Base-by-base conservation (phyloP, 2,888 invertebrate species). In the Mythimna lalbum region DNA sequence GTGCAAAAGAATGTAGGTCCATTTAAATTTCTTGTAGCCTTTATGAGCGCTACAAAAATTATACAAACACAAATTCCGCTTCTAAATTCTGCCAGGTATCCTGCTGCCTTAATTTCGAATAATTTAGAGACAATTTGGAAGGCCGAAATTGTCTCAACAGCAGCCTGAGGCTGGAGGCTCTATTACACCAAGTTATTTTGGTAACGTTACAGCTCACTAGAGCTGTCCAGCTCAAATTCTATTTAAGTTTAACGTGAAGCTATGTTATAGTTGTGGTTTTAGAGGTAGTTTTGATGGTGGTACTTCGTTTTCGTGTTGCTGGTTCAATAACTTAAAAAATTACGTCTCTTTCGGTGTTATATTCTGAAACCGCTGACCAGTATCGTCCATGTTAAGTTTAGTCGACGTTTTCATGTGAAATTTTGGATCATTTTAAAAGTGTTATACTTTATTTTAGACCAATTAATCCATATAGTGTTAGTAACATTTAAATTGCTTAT, bases 111-210 rank as follows among this genome's bases (percentile, higher is more conserved):
- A 75, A 66, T 75, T 66, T 63, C 39, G 56, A 66, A 78, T 74
- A 69, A 78, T 76, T 67, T 62, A 78, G 63, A 67, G 60, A 73
- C 63, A 63, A 79, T 75, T 75, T 56, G 49, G 52, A 53, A 64
- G 52, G 70, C 61, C 57, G 43, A 57, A 67, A 76, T 63, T 74
- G 65, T 73, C 78, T 53, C 53, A 65, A 69, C 67, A 65, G 56
- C 52, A 67, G 52, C 47, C 21, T 59, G 31, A 59, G 69, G 27
- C 69, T 65, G 61, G 67, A 61, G 57, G 64, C 66, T 74, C 62
- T 63, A 77, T 80, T 81, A 77, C 50, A 62, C 63, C 27, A 73
- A 69, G 69, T 70, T 77, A 81, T 80, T 81, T 70, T 47, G 63
- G 62, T 73, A 78, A 78, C 66, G 60, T 69, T 63, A 76, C 56